A percentile compares a stretch with the other conserved stretches of the same genome.
phyloP scores from a whole-genome alignment of 2,888 invertebrate species.

The Eurytoma californica region DNA sequence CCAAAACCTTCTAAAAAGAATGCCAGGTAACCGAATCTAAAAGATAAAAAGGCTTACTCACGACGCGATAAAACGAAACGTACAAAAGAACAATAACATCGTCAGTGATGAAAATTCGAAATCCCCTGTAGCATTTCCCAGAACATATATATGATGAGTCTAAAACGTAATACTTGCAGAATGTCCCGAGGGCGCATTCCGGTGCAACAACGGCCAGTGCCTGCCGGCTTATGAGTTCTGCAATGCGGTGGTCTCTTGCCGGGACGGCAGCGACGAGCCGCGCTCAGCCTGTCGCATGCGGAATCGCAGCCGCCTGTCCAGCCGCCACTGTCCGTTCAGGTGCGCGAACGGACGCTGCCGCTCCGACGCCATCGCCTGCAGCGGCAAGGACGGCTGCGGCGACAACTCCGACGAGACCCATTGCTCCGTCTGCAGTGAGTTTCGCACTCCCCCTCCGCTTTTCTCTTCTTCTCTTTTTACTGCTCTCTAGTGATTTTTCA shows the following conservation, averaged over 20 bases:
- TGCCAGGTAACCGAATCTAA: too few species aligned
- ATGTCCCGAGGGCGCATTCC: slow-evolving; percentile 89
- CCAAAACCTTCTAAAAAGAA: too few species aligned
- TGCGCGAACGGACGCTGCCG: slow-evolving; percentile 92
- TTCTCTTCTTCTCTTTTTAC: slow-evolving; percentile 58
- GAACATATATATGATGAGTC: background rate
- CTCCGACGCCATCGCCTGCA: slow-evolving; percentile 92
- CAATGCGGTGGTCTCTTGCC: slow-evolving; percentile 90
- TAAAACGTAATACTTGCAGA: slow-evolving; percentile 65
- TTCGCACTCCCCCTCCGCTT: background rate
- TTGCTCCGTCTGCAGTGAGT: slow-evolving; percentile 92
- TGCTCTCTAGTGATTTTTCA: too few species aligned
- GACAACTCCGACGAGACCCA: slow-evolving; percentile 91
- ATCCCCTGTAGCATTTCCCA: background rate
- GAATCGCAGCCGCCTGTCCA: slow-evolving; percentile 71
- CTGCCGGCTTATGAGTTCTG: slow-evolving; percentile 94
- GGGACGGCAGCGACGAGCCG: slow-evolving; percentile 93
- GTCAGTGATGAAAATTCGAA: too few species aligned
- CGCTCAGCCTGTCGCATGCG: slow-evolving; percentile 77
- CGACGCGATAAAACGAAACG: too few species aligned
- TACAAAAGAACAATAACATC: too few species aligned
- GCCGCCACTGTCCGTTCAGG: slow-evolving; percentile 86
- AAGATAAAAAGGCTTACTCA: too few species aligned
- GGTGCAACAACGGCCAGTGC: slow-evolving; percentile 90
- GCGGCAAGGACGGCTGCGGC: slow-evolving; percentile 93